These are phyloP conservation scores for Takifugu rubripes DNA, from an alignment of 2,797 vertebrate species.

Conservation along the genomic window DNA sequence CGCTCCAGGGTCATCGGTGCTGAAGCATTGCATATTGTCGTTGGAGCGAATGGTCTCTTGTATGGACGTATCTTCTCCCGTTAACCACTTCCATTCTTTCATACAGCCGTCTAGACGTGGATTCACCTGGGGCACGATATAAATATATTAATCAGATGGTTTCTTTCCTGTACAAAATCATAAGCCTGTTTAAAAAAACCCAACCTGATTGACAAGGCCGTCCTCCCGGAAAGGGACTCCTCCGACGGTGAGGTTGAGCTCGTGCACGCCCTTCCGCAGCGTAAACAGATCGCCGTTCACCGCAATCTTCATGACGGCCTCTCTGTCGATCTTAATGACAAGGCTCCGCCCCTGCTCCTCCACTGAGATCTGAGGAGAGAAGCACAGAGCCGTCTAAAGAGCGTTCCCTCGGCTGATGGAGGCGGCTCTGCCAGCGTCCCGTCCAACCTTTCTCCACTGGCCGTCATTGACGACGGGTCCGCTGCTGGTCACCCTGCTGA, in stretches of 20 bases:
- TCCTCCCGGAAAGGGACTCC: constrained; percentile 90
- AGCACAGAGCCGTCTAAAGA: background rate
- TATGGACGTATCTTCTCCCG: constrained; percentile 87
- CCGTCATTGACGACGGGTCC: constrained; percentile 89
- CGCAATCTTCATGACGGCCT: constrained; percentile 97
- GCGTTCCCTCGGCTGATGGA: background rate
- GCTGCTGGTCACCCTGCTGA: constrained; percentile 90
- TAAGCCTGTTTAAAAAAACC: background rate
- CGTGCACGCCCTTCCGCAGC: constrained; percentile 85
- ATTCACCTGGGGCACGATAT: constrained; percentile 80
- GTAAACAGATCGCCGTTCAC: constrained; percentile 91
- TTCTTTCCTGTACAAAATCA: no score
- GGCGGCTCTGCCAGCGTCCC: background rate
- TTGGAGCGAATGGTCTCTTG: constrained; percentile 86
- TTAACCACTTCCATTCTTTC: constrained; percentile 92
- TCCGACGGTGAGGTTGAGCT: constrained; percentile 93
- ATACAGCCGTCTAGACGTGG: constrained; percentile 93
- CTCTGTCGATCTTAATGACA: constrained; percentile 91
- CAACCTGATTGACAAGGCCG: constrained; percentile 84
- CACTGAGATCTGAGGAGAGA: constrained; percentile 84
- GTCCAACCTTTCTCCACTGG: constrained; percentile 88
- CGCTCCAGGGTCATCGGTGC: constrained; percentile 78
- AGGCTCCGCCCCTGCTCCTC: constrained; percentile 90
- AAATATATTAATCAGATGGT: constrained; percentile 8
- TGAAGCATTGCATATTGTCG: constrained; percentile 93